Evolutionary conservation across 2,888 invertebrate species (phyloP).

Genomic region (Philaethria dido): DNA sequence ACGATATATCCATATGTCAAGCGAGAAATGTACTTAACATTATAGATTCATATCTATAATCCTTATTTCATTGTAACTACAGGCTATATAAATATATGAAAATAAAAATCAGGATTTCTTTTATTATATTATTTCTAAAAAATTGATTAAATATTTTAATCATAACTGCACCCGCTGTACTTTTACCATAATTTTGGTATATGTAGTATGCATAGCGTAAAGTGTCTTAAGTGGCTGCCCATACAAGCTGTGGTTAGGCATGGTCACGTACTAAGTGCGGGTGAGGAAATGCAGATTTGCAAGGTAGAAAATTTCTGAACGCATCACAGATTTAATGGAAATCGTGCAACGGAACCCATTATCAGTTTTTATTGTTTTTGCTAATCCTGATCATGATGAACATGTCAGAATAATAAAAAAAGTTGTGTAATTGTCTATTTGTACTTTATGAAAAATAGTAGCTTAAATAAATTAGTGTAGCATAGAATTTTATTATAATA

Average conservation of each 20-base stretch:
- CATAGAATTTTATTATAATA: neutral
- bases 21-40: too few species aligned
- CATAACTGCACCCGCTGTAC: neutral
- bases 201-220: neutral
- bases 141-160: neutral
- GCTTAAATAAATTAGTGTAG: too few species aligned
- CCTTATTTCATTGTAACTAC: too few species aligned
- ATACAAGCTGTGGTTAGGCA: slow-evolving; percentile 2
- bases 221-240: slow-evolving; percentile 12
- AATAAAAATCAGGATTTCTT: too few species aligned
- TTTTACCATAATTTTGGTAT: neutral
- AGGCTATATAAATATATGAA: too few species aligned
- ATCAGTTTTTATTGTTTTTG: neutral
- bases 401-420: neutral
- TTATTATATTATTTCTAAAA: too few species aligned
- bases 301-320: neutral
- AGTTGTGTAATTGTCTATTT: too few species aligned
- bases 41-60: too few species aligned
- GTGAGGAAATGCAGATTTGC: slow-evolving; percentile 5
- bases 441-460: too few species aligned
- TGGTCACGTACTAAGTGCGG: slow-evolving; percentile 6
- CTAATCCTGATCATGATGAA: neutral
- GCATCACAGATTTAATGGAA: neutral
- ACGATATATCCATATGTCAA: too few species aligned
- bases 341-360: slow-evolving; percentile 1